These are phyloP conservation scores for Prosopocoilus inquinatus DNA, from an alignment of 2,888 invertebrate species.

Conservation along the genomic window DNA sequence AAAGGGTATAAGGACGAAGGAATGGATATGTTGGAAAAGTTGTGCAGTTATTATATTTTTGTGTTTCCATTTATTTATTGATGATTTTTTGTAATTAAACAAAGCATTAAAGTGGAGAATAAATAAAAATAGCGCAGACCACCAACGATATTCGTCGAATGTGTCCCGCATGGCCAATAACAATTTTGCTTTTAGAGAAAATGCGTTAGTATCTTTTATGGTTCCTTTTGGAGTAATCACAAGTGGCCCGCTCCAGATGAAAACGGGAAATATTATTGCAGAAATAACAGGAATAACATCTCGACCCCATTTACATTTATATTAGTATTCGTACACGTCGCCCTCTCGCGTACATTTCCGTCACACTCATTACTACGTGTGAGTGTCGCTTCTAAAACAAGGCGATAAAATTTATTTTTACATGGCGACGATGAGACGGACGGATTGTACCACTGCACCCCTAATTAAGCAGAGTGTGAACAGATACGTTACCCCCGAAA, in stretches of 20 bases:
- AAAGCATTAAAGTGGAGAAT: neutral
- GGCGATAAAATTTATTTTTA: slow-evolving; percentile 15
- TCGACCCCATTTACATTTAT: slow-evolving; percentile 16
- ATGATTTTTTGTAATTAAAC: too few species aligned
- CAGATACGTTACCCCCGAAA: slow-evolving; percentile 7
- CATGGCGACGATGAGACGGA: neutral
- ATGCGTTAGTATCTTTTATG: slow-evolving; percentile 28
- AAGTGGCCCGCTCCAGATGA: slow-evolving; percentile 17
- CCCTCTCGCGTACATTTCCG: neutral
- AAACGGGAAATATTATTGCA: slow-evolving; percentile 24
- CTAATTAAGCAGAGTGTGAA: slow-evolving; percentile 11
- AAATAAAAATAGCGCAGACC: slow-evolving; percentile 13
- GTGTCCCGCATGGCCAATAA: slow-evolving; percentile 31
- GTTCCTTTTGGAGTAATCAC: slow-evolving; percentile 30
- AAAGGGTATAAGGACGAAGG: too few species aligned
- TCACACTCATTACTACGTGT: neutral
- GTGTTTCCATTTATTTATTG: too few species aligned
- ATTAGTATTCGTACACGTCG: slow-evolving; percentile 8
- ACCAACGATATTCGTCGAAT: slow-evolving; percentile 29
- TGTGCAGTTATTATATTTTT: too few species aligned
- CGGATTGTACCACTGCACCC: too few species aligned
- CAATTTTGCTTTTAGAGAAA: slow-evolving; percentile 29
- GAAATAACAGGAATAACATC: slow-evolving; percentile 14
- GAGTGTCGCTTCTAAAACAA: slow-evolving; percentile 1
- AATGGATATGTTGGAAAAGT: too few species aligned